Evolutionary conservation across 2,888 invertebrate species (phyloP).

Genomic region (Conchocele bisecta): DNA sequence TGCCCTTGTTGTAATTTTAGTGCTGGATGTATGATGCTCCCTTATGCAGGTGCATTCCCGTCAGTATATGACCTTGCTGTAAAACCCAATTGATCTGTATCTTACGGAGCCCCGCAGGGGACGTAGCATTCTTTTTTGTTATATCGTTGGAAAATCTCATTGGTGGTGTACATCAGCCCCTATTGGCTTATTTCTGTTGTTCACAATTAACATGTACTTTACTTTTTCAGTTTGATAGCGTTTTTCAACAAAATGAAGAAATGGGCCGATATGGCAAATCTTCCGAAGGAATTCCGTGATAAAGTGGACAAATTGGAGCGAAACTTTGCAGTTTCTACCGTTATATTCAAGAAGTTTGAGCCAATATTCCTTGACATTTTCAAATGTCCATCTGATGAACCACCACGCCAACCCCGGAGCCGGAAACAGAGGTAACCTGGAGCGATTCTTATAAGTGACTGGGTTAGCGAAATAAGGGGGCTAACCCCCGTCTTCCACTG

Average conservation of each 20-base stretch:
- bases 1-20: too few relatives aligned
- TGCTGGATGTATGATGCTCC: too few relatives aligned
- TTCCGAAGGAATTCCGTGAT: constrained; percentile 91
- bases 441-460: too few relatives aligned
- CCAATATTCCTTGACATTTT: constrained; percentile 95
- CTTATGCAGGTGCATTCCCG: too few relatives aligned
- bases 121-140: too few relatives aligned
- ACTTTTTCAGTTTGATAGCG: constrained; percentile 90
- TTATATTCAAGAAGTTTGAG: constrained; percentile 95
- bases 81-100: too few relatives aligned
- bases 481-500: too few relatives aligned
- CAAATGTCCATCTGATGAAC: constrained; percentile 87
- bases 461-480: too few relatives aligned
- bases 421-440: constrained; percentile 87
- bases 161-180: too few relatives aligned
- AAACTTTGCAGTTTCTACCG: constrained; percentile 96
- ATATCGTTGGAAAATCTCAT: too few relatives aligned
- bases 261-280: constrained; percentile 97
- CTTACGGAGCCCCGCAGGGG: too few relatives aligned
- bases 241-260: constrained; percentile 97
- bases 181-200: background rate
- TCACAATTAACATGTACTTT: constrained; percentile 1
- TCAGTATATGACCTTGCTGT: too few relatives aligned
- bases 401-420: constrained; percentile 85
- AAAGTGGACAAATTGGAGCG: constrained; percentile 93